phyloP scores from a whole-genome alignment of 2,797 vertebrate species.

The Odontamblyopus lacepedii region DNA sequence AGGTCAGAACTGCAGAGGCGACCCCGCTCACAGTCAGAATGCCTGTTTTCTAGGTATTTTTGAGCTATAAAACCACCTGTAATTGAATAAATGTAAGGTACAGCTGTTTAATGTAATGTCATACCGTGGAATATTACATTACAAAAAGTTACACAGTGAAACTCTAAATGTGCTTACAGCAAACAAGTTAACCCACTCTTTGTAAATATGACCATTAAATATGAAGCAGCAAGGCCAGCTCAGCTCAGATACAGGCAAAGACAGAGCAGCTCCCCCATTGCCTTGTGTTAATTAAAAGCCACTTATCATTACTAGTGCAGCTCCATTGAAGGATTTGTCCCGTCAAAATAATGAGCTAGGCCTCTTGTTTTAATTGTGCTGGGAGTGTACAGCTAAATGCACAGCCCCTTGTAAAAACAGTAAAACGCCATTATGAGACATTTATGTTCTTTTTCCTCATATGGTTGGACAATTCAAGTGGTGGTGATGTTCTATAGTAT shows the following conservation, averaged over 20 bases:
- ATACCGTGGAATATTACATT: too few species aligned
- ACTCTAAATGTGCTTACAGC: slow-evolving; percentile 20
- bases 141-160: too few species aligned
- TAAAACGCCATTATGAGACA: not conserved
- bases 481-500: not conserved
- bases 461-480: not conserved
- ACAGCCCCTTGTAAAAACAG: slow-evolving; percentile 3
- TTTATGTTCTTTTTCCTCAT: not conserved
- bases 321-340: slow-evolving; percentile 24
- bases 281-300: slow-evolving; percentile 27
- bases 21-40: too few species aligned
- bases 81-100: too few species aligned
- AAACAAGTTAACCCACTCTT: slow-evolving; percentile 17
- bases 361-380: slow-evolving; percentile 3
- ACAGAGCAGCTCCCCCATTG: slow-evolving; percentile 28
- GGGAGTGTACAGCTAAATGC: slow-evolving; percentile 4
- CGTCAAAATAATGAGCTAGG: slow-evolving; percentile 11
- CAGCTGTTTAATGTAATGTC: too few species aligned
- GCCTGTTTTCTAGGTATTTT: too few species aligned
- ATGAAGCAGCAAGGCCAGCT: slow-evolving; percentile 21
- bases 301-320: slow-evolving; percentile 33
- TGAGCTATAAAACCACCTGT: too few species aligned
- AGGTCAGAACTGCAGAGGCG: too few species aligned
- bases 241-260: slow-evolving; percentile 20
- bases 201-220: slow-evolving; percentile 47